phyloP scores from a whole-genome alignment of 2,113 vertebrate genomes.

The Tachysurus vachellii region DNA sequence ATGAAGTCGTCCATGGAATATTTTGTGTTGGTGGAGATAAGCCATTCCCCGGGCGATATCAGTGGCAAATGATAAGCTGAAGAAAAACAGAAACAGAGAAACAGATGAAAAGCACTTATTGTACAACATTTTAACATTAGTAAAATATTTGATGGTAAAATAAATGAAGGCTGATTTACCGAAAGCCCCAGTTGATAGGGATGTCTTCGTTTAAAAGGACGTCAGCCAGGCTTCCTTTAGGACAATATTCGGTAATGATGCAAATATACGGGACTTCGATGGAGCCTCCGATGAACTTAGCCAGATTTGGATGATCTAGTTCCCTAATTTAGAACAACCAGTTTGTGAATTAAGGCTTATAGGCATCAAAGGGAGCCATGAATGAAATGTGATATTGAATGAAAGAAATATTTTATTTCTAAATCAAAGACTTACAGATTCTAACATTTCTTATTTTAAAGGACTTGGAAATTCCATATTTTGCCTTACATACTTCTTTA shows the following conservation, averaged over 20 bases:
- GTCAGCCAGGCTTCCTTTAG: constrained; percentile 76
- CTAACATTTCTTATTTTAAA: not conserved
- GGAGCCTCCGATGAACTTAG: constrained; percentile 76
- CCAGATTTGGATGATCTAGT: constrained; percentile 76
- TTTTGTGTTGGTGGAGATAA: constrained; percentile 75
- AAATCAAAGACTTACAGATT: not conserved
- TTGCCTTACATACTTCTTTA: not conserved
- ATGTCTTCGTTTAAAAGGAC: constrained; percentile 74
- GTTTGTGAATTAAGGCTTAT: not conserved
- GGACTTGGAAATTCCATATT: not conserved
- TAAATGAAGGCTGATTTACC: constrained; percentile 56
- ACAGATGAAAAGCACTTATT: not conserved
- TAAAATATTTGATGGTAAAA: not conserved
- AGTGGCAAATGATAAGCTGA: constrained; percentile 76
- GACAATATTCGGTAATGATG: constrained; percentile 77
- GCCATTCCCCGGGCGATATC: constrained; percentile 73
- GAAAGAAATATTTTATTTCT: not conserved
- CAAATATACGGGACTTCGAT: constrained; percentile 70
- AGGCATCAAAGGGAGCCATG: not conserved
- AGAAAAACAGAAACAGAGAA: constrained; percentile 3
- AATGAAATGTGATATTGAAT: not conserved
- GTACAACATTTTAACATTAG: not conserved
- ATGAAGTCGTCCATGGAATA: constrained; percentile 73
- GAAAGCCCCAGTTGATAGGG: constrained; percentile 78
- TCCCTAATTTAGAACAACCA: constrained; percentile 58